phyloP scores from a whole-genome alignment of 1,140 invertebrate species.

The Eubasilissa regina region DNA sequence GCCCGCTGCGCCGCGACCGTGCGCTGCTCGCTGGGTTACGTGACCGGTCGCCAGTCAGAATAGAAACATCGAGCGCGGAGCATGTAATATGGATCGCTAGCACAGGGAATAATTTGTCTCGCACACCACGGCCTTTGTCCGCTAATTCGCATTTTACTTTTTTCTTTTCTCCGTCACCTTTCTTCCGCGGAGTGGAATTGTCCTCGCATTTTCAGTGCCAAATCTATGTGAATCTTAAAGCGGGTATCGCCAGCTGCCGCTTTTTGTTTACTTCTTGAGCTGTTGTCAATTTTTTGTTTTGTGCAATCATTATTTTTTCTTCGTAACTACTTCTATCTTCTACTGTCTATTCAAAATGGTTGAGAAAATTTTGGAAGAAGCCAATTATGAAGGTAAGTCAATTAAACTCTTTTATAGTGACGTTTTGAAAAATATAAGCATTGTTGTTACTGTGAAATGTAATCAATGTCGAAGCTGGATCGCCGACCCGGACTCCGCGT shows the following conservation, averaged over 20 bases:
- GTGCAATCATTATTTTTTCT: slow-evolving; percentile 65
- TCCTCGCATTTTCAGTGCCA: slow-evolving; percentile 64
- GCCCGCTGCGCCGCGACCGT: not conserved
- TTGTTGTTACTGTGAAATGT: not conserved
- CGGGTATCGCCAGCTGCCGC: slow-evolving; percentile 35
- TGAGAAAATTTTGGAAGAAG: slow-evolving; percentile 73
- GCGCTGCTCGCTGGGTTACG: slow-evolving; percentile 32
- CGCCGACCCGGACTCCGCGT: slow-evolving; percentile 27
- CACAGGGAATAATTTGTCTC: slow-evolving; percentile 60
- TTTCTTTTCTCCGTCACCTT: slow-evolving; percentile 44
- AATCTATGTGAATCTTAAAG: slow-evolving; percentile 55
- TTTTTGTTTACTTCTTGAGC: slow-evolving; percentile 47
- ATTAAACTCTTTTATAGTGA: slow-evolving; percentile 4
- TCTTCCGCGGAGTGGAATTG: slow-evolving; percentile 54
- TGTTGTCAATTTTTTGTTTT: slow-evolving; percentile 61
- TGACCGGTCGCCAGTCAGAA: slow-evolving; percentile 60
- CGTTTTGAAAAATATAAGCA: too few relatives aligned
- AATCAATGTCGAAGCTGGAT: too few relatives aligned
- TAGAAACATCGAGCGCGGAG: slow-evolving; percentile 64
- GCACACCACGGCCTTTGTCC: slow-evolving; percentile 66
- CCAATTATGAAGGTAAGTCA: slow-evolving; percentile 70
- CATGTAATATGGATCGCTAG: slow-evolving; percentile 69
- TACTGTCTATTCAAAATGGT: slow-evolving; percentile 66
- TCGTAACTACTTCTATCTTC: slow-evolving; percentile 65
- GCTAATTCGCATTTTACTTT: slow-evolving; percentile 65